These are phyloP conservation scores for Amphiduros pacificus DNA, from an alignment of 2,888 invertebrate genomes.

Conservation along the genomic window DNA sequence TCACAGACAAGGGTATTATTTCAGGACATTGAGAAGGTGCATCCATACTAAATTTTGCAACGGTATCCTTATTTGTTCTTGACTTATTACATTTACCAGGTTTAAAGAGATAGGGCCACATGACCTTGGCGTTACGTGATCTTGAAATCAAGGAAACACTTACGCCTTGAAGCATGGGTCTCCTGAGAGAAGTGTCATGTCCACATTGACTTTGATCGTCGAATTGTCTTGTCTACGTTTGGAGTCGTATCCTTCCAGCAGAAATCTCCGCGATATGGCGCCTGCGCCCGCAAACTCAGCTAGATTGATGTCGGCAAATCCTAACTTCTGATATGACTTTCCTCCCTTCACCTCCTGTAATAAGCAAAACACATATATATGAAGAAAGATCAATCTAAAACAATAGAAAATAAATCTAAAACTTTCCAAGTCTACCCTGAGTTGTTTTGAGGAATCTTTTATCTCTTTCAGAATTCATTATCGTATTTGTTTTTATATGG, in stretches of 20 bases:
- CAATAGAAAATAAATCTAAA: not conserved
- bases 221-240: constrained; percentile 94
- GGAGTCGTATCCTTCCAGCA: constrained; percentile 93
- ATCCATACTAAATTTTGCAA: too few relatives aligned
- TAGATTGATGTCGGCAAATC: constrained; percentile 95
- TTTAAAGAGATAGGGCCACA: too few relatives aligned
- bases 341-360: constrained; percentile 74
- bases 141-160: constrained; percentile 59
- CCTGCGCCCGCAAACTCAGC: constrained; percentile 96
- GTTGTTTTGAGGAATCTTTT: too few relatives aligned
- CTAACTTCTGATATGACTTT: constrained; percentile 89
- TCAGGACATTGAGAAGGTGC: too few relatives aligned
- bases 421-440: too few relatives aligned
- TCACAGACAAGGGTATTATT: too few relatives aligned
- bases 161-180: constrained; percentile 98
- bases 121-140: too few relatives aligned
- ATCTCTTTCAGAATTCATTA: too few relatives aligned
- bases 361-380: not conserved
- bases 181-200: constrained; percentile 92
- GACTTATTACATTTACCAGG: too few relatives aligned
- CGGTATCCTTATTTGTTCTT: too few relatives aligned
- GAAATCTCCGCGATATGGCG: constrained; percentile 79
- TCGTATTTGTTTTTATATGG: too few relatives aligned
- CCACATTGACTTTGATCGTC: constrained; percentile 79
- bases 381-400: not conserved